Percentiles rank a stretch among this genome's conserved stretches.
phyloP scores from a whole-genome alignment of 92 coral and sea anemone species.

The Diadumene lineata region DNA sequence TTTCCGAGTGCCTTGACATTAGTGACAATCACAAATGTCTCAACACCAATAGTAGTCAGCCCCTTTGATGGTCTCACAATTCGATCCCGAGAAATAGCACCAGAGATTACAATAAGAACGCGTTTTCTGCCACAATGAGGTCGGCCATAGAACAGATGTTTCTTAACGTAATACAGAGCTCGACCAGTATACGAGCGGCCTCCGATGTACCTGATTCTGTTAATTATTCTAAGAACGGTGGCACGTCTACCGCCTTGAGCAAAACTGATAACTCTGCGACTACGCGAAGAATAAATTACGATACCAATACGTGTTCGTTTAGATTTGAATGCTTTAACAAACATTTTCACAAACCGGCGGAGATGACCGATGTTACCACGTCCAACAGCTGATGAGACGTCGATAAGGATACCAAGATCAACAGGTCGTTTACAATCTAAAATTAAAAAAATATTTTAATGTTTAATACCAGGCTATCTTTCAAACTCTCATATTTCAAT shows the following conservation, averaged over 20 bases:
- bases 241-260: constrained; percentile 37
- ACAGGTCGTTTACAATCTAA: constrained; percentile 62
- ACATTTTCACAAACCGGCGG: constrained; percentile 54
- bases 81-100: constrained; percentile 41
- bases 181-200: constrained; percentile 30
- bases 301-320: constrained; percentile 65
- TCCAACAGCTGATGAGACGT: constrained; percentile 70
- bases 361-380: constrained; percentile 49
- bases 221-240: constrained; percentile 45
- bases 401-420: constrained; percentile 72
- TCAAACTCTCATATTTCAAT: no score
- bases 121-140: constrained; percentile 50
- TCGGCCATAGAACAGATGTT: constrained; percentile 32
- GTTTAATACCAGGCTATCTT: no score
- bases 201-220: constrained; percentile 26
- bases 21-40: constrained; percentile 38
- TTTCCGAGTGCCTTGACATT: constrained; percentile 1
- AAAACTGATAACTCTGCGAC: constrained; percentile 56
- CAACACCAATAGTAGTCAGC: constrained; percentile 37
- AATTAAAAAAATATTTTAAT: constrained; percentile 6
- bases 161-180: constrained; percentile 37
- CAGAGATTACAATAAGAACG: constrained; percentile 40
- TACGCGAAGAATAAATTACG: constrained; percentile 50
- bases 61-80: constrained; percentile 31
- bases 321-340: constrained; percentile 60